Percentiles rank a stretch among this genome's conserved stretches.
These are phyloP conservation scores for Venturia canescens DNA, from an alignment of 1,140 invertebrate species.

Conservation along the genomic window DNA sequence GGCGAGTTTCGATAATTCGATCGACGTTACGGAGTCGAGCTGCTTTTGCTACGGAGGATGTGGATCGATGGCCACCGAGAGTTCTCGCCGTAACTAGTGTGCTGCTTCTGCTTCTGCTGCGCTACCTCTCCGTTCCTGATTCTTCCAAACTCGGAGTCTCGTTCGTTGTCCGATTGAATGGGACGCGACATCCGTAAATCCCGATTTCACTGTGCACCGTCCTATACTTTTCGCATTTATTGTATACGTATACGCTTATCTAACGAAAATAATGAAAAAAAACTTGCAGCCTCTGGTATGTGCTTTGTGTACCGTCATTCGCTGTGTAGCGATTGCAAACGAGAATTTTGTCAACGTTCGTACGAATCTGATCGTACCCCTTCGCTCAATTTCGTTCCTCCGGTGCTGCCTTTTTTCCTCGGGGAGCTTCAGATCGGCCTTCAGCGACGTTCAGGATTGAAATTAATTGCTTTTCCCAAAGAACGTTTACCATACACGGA, in stretches of 20 bases:
- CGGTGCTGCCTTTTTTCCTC: constrained; percentile 16
- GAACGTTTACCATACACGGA: too few relatives aligned
- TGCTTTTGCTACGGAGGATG: constrained; percentile 8
- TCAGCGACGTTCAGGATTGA: too few relatives aligned
- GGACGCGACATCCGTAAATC: constrained; percentile 43
- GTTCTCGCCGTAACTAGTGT: constrained; percentile 13
- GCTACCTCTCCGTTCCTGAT: neutral
- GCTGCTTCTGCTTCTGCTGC: too few relatives aligned
- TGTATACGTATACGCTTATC: neutral
- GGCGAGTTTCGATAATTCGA: constrained; percentile 50
- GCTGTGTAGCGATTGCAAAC: constrained; percentile 3
- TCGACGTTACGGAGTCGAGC: constrained; percentile 36
- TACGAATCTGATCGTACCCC: constrained; percentile 4
- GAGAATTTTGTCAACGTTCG: constrained; percentile 33
- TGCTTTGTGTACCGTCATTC: neutral
- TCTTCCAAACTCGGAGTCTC: constrained; percentile 23
- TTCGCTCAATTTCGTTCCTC: constrained; percentile 32
- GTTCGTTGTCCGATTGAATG: constrained; percentile 50
- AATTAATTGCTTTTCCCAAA: too few relatives aligned
- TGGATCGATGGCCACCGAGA: constrained; percentile 41
- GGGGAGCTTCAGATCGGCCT: neutral
- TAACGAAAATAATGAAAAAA: neutral
- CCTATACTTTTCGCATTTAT: neutral
- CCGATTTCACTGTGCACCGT: constrained; percentile 18
- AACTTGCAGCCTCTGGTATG: neutral